Base-by-base conservation (phyloP, 53 echinoderm and acorn worm genomes). In the Mesocentrotus franciscanus region DNA sequence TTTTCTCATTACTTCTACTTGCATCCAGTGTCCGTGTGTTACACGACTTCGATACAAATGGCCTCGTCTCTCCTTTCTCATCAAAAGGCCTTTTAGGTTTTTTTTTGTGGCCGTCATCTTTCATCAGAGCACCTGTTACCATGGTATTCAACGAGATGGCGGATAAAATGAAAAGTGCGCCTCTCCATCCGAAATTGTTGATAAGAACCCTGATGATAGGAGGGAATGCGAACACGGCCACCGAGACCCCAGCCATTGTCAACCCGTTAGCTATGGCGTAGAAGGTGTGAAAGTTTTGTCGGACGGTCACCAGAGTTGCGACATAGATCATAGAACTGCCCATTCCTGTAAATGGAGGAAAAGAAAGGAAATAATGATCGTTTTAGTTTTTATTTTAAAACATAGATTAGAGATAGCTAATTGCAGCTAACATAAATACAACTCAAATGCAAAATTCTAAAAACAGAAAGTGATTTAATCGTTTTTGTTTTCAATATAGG, bases 311-410 rank as follows among this genome's bases (percentile, higher is more conserved):
- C 1, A 94, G 95, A 42, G 95, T 89, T 55, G 95, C 85, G 18
- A 85, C 95, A 55, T 94, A 94, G n/a, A 94, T 94, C 85, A 94
- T 85, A 18, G 95, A 64, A 85, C 85, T 64, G 2, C 95, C 95
- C 10, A 56, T 87, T 71, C 95, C 95, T 94, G 94, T 26, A 81
- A 66, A 91, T 30, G 10, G 15, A 17, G 8, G 56, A 13, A 87
- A 87, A 10, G 49, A 5, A 84, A 42, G 10, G 55, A 22, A 17
- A 84, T 18, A 64, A 14, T 9, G 30, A 30, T 33, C 10, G 30
- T 32, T n/a, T 30, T 76, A 75, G 75, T 27, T 11, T 33, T 18
- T 64, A 64, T 64, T 8, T 62, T 62, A 62, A 7, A 49, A 62
- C 18, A 7, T 16, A 17, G 2, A 17, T 61, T 2, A 61, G 61